These are phyloP conservation scores for Sphaerophoria rueppellii DNA, from an alignment of 2,888 invertebrate species.

Conservation along the genomic window DNA sequence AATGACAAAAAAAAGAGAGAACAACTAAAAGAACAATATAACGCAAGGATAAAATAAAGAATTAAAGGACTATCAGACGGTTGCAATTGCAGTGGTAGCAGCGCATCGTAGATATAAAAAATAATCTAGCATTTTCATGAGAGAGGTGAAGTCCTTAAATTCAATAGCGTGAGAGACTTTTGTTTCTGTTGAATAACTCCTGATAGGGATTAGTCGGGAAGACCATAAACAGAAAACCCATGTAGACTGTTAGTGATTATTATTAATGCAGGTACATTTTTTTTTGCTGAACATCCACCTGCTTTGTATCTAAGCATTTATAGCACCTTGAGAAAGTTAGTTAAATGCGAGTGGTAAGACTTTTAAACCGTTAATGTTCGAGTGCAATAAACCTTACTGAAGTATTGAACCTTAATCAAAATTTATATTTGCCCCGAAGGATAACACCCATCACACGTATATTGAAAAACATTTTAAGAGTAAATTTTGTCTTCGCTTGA, in stretches of 20 bases:
- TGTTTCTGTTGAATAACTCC: constrained; percentile 34
- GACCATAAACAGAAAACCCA: constrained; percentile 46
- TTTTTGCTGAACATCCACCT: too few species aligned
- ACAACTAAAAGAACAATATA: constrained; percentile 27
- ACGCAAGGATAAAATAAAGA: constrained; percentile 71
- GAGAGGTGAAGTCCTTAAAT: constrained; percentile 50
- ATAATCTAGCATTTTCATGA: constrained; percentile 69
- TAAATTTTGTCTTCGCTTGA: constrained; percentile 55
- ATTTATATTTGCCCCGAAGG: neutral
- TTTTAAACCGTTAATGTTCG: neutral
- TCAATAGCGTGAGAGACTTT: constrained; percentile 36
- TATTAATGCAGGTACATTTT: neutral
- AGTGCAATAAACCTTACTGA: too few species aligned
- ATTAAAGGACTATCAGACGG: constrained; percentile 55
- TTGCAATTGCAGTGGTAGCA: constrained; percentile 33
- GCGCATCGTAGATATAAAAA: constrained; percentile 13
- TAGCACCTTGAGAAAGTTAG: too few species aligned
- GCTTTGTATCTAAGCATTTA: too few species aligned
- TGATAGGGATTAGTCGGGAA: constrained; percentile 60
- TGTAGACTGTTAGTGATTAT: neutral
- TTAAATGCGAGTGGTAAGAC: too few species aligned
- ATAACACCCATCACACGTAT: constrained; percentile 13
- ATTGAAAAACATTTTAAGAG: constrained; percentile 19
- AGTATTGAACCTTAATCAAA: constrained; percentile 2
- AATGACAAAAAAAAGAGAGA: constrained; percentile 20